Conservation (phyloP, 1,140 invertebrate species). For the Drosophila micromelanica region DNA sequence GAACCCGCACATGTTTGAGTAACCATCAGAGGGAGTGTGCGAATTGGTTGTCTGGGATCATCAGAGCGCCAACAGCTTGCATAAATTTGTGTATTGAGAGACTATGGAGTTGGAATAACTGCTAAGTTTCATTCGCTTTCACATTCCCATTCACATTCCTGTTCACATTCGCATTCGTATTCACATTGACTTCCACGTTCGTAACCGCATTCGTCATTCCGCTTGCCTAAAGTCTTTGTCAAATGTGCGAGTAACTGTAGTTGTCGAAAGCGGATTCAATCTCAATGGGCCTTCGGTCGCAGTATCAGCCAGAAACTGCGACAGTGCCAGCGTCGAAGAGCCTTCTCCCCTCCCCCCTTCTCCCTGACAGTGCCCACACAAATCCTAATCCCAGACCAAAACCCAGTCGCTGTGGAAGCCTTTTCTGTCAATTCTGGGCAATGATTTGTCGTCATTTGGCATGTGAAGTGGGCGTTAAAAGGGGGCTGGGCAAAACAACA, state of each 20-base stretch:
- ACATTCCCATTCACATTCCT: not conserved
- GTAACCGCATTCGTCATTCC: constrained; percentile 54
- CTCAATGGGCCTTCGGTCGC: constrained; percentile 28
- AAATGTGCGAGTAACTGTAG: constrained; percentile 49
- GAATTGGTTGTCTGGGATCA: constrained; percentile 18
- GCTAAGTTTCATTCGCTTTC: constrained; percentile 54
- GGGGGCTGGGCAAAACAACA: not conserved
- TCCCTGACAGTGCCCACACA: not conserved
- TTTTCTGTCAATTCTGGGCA: constrained; percentile 8
- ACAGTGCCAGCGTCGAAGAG: no score
- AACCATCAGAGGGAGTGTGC: constrained; percentile 13
- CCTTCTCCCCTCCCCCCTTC: no score
- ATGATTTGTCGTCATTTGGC: constrained; percentile 59
- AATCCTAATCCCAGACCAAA: not conserved
- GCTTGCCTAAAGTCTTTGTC: constrained; percentile 67
- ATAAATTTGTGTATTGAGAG: constrained; percentile 69
- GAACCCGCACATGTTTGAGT: constrained; percentile 55
- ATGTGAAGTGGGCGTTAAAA: constrained; percentile 51
- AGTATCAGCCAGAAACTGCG: not conserved
- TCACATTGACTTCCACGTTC: constrained; percentile 4
- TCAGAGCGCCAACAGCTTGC: constrained; percentile 63
- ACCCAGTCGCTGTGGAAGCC: not conserved
- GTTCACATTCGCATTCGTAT: constrained; percentile 4
- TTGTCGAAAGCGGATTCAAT: constrained; percentile 35
- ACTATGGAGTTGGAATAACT: constrained; percentile 71